These are phyloP conservation scores for Muntiacus muntjak DNA, from an alignment of 2,113 vertebrate genomes.

Conservation along the genomic window DNA sequence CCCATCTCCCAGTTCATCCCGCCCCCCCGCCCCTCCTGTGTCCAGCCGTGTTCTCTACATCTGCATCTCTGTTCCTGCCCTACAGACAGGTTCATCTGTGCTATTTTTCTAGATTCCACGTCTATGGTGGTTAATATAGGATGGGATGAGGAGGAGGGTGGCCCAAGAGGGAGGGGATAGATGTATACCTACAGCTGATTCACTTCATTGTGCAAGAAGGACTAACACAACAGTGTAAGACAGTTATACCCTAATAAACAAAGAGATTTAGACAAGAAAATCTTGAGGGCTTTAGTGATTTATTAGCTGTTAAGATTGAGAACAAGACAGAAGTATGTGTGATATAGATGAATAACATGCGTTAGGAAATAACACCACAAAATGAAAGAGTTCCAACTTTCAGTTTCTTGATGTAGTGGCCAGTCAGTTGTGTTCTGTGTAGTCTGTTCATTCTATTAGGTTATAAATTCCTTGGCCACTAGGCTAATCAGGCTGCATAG, in stretches of 20 bases:
- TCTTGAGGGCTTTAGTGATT: background rate
- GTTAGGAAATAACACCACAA: too few relatives aligned
- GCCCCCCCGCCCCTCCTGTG: rapidly evolving
- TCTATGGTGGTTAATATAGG: background rate
- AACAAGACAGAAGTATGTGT: background rate
- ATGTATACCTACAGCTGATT: background rate
- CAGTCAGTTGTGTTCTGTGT: background rate
- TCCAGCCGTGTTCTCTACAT: background rate
- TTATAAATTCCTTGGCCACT: background rate
- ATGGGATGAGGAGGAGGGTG: background rate
- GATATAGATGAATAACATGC: too few relatives aligned
- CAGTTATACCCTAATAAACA: background rate
- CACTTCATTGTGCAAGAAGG: background rate
- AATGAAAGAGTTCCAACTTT: background rate
- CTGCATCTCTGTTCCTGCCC: background rate
- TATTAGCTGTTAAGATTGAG: background rate
- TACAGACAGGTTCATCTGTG: background rate
- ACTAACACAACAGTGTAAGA: background rate
- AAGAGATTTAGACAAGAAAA: background rate
- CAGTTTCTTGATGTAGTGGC: background rate
- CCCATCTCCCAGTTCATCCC: background rate
- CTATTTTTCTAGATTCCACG: background rate
- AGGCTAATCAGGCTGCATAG: background rate
- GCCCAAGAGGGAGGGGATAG: background rate
- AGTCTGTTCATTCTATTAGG: background rate